Base-by-base conservation (phyloP, 2,797 vertebrate genomes). In the Pantherophis vulpinus region DNA sequence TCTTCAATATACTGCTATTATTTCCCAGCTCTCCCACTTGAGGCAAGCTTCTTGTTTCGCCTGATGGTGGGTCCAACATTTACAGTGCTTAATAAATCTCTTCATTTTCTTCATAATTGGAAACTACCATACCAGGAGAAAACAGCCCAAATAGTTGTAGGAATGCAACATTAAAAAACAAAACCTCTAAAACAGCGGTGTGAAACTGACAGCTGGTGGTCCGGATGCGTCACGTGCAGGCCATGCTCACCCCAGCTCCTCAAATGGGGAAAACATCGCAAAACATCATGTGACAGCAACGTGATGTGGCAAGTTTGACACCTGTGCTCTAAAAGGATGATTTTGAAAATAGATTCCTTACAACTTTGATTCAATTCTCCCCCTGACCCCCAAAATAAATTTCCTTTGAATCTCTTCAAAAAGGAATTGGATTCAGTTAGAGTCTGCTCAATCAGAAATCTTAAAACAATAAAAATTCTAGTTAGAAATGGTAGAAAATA, bases 341-440 rank as follows among this genome's bases (percentile, higher is more conserved):
- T 79, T 94, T 92, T 79, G 29, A 60, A 93, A 61, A 70, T 51
- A 92, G 94, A 55, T 90, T 0, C 1, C 66, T 58, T 16, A 9
- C 66, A 56, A 23, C 8, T 4, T 92, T 94, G 47, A 13, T 47
- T 93, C 56, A 42, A 47, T n/a, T 90, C 20, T 23, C 93, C 25
- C 42, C 66, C 0, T 88, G 20, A 32, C 16, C 87, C 60, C 94
- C 23, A 79, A 60, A 92, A 7, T 16, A 20, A 23, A 58, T 93
- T 32, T n/a, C 29, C 4, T 3, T 92, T 74, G 23, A 20, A 32
- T 92, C n/a, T 90, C 56, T 95, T 95, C 60, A 89, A 94, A 91
- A 0, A 0, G 20, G 0, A 87, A 32, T 0, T 0, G 47, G 13
- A n/a, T 0, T 10, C 23, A 42, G 5, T 0, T 90, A 20, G 0